Percentiles rank a stretch among this genome's conserved stretches.
phyloP scores from a whole-genome alignment of 2,888 invertebrate species.

The Conchocele bisecta region DNA sequence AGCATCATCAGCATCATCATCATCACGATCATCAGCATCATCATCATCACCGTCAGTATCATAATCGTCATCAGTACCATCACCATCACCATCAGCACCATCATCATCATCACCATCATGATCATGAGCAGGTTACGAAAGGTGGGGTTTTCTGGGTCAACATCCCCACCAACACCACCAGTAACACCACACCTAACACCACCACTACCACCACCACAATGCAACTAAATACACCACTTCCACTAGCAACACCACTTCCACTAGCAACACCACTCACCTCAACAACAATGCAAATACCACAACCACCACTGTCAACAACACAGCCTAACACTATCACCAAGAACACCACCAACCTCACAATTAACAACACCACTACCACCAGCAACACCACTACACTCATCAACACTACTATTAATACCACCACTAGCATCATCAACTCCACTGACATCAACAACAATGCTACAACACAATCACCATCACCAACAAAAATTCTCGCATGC shows the following conservation, averaged over 20 bases:
- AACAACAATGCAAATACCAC: neutral
- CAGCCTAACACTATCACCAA: neutral
- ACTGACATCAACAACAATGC: no score
- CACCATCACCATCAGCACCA: conserved; percentile 1
- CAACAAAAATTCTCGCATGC: neutral
- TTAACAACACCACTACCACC: neutral
- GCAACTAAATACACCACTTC: neutral
- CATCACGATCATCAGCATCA: no score
- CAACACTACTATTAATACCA: neutral
- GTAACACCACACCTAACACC: neutral
- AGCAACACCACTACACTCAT: neutral
- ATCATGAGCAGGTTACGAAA: no score
- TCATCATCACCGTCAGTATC: no score
- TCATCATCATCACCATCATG: neutral
- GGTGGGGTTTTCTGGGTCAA: no score
- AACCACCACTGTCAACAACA: neutral
- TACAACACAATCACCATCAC: no score
- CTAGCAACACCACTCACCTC: neutral
- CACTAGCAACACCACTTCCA: neutral
- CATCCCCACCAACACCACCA: neutral
- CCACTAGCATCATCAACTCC: no score
- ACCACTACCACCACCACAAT: neutral
- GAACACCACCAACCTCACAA: neutral
- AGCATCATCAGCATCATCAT: no score
- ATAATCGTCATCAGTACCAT: neutral